Base-by-base conservation (phyloP, 2,888 invertebrate genomes). In the Dasypogon diadema region DNA sequence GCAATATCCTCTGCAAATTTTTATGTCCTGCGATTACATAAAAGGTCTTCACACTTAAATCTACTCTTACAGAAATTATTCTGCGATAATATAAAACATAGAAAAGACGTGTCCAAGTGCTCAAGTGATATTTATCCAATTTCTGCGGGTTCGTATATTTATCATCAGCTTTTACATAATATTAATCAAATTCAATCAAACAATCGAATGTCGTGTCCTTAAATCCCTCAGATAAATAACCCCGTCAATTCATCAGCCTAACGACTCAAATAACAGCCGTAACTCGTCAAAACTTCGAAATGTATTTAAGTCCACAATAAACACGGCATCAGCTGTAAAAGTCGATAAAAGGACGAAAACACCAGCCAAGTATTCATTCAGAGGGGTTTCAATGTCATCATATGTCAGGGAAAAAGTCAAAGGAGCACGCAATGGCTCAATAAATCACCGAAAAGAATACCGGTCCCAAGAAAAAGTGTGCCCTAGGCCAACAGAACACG, bases 321-420 rank as follows among this genome's bases (percentile, higher is more conserved):
- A 54, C 30, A 51, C 30, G 24, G 30, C 34, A 30, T 54, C 70
- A 54, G 54, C 54, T 51, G 70, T 54, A 70, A 34, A 54, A 70
- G 54, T 70, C 54, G 70, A 54, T 54, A 70, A 70, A 70, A 70
- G 34, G 51, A 34, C 26, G 54, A 54, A 70, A 70, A 70, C 54
- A 70, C 34, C 30, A 30, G 14, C 21, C n/a, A 54, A 42, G 54
- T 22, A 16, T 56, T 54, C 70, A 70, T 30, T 70, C 30, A 51
- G 70, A 46, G 58, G 73, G 73, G 22, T 56, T 46, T 73, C 56
- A 56, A 73, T 74, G 74, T 74, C 74, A 74, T 74, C 60, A 60
- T 74, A 60, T 74, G 74, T 74, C 74, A 60, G 48, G 37, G 26
- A 16, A 74, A 74, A 74, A 60, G 74, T 74, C 74, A 74, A 74